A percentile compares a stretch with the other conserved stretches of the same genome.
Conservation (phyloP, 2,797 vertebrate species). For the Cyclura pinguis region DNA sequence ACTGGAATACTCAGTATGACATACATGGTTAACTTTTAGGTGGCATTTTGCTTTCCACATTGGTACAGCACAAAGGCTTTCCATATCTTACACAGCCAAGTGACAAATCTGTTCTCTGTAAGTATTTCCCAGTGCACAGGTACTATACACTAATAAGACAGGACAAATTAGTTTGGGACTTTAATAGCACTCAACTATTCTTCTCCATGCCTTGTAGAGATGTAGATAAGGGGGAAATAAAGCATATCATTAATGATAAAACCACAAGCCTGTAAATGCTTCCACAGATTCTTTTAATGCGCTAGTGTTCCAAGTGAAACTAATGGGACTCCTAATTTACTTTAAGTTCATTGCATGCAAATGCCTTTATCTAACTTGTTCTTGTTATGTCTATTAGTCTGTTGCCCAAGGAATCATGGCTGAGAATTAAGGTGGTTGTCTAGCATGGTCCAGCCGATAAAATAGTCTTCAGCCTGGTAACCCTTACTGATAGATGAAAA, state of each 20-base stretch:
- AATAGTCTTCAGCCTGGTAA: background rate
- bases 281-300: constrained; percentile 22
- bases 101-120: background rate
- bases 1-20: background rate
- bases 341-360: background rate
- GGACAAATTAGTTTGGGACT: constrained; percentile 36
- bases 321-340: background rate
- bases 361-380: constrained; percentile 8
- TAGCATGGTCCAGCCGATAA: background rate
- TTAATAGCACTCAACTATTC: constrained; percentile 8
- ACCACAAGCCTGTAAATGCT: background rate
- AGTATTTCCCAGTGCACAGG: constrained; percentile 23
- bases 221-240: constrained; percentile 14
- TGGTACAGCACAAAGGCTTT: background rate
- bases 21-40: background rate
- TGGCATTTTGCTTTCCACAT: background rate
- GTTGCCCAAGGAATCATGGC: background rate
- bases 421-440: background rate
- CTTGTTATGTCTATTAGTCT: background rate
- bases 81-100: background rate
- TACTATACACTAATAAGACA: constrained; percentile 13
- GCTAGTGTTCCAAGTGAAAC: constrained; percentile 8
- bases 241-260: constrained; percentile 4
- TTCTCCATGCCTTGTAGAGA: constrained; percentile 18
- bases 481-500: constrained; percentile 2